Evolutionary conservation across 2,113 vertebrate genomes (phyloP), one percentile per base, ranked within the genome.

Genomic region (Tychaedon coryphoeus): DNA sequence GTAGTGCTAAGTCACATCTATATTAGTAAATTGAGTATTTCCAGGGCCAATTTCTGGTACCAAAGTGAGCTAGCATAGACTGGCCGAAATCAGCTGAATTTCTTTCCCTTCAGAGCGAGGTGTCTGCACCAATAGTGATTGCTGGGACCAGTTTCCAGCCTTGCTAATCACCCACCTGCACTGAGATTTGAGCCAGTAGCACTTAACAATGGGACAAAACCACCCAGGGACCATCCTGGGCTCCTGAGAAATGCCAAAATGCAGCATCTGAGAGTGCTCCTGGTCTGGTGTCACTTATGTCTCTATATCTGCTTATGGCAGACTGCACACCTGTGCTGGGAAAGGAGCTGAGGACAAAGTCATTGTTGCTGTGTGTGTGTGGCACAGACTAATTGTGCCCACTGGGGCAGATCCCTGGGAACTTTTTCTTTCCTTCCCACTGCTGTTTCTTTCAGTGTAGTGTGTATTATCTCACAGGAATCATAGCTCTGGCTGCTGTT

Each of bases 361-460:
- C 20, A 14, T 58, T 2, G 11, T 53, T 53, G 51, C 17, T 0
- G 0, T 18, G 20, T 1, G 0, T 29, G 22, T 2, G 3, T 14
- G 38, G 24, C 33, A 53, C 29, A 75, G n/a, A 34, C 3, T 67
- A 18, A 47, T 2, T 69, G 48, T 69, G 17, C 33, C 50, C 79
- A 14, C 11, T 16, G 28, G 42, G 34, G 14, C 14, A 58, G 14
- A 7, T 62, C 0, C 1, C 36, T 87, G 24, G n/a, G 22, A 43
- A n/a, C 10, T 14, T 10, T n/a, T 76, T 65, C 64, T 73, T 80
- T 61, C 43, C 29, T 69, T 72, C 45, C 42, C 28, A 45, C 25
- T 57, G 40, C 31, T 65, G 13, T 38, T 88, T 71, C 50, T 78
- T 61, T 56, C 57, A 48, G 25, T 1, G 6, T 33, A 73, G 3